These are phyloP conservation scores for Gryllus longicercus DNA, from an alignment of 2,888 invertebrate genomes.

Conservation along the genomic window DNA sequence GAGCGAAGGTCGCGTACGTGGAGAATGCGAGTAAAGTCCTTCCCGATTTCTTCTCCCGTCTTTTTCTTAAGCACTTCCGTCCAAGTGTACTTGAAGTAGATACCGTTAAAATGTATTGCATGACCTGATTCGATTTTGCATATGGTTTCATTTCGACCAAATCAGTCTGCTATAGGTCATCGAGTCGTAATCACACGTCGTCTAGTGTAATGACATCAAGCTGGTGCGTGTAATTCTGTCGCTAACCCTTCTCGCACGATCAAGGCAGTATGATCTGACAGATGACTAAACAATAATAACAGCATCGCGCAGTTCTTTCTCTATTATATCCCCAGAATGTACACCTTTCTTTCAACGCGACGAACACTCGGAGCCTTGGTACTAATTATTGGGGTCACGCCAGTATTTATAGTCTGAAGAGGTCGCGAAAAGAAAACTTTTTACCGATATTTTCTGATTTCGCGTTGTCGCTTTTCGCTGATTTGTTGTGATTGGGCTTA, in stretches of 20 bases:
- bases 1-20: not conserved
- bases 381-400: no score
- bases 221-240: slow-evolving; percentile 44
- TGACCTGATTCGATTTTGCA: slow-evolving; percentile 42
- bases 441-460: no score
- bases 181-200: slow-evolving; percentile 43
- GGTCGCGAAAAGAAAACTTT: no score
- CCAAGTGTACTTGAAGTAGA: slow-evolving; percentile 47
- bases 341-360: no score
- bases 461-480: no score
- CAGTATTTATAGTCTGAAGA: no score
- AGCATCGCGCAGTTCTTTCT: no score
- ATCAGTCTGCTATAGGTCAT: slow-evolving; percentile 49
- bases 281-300: no score
- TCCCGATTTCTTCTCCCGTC: slow-evolving; percentile 40
- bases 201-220: slow-evolving; percentile 44
- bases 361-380: no score
- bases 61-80: slow-evolving; percentile 41
- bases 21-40: slow-evolving; percentile 29
- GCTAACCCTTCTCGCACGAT: not conserved
- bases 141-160: slow-evolving; percentile 44
- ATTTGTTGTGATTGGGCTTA: no score
- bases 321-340: no score
- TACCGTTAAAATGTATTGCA: slow-evolving; percentile 44
- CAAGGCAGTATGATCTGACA: no score